Conservation (phyloP, 2,888 invertebrate genomes). For the Hydrotaea cyrtoneurina region DNA sequence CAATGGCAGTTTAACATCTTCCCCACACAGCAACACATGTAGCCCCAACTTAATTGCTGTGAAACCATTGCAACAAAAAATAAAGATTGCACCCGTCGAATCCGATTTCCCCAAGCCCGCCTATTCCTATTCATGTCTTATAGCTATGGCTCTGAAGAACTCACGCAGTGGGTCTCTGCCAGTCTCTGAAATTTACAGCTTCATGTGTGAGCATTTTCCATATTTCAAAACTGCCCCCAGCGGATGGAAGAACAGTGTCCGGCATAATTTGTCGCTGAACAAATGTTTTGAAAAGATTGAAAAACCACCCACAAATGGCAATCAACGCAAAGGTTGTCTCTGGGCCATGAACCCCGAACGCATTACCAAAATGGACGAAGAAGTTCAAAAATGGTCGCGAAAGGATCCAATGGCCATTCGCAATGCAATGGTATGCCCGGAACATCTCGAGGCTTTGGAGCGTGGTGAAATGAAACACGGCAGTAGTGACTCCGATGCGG, state of each 20-base stretch:
- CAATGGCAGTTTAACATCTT: conserved; percentile 56
- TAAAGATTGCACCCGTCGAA: conserved; percentile 73
- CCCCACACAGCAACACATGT: neutral
- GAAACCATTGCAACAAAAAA: conserved; percentile 75
- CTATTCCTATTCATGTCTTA: conserved; percentile 98
- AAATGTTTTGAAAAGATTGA: conserved; percentile 99
- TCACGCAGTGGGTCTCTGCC: conserved; percentile 96
- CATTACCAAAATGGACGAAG: conserved; percentile 98
- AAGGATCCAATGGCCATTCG: conserved; percentile 96
- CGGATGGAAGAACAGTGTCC: conserved; percentile 99
- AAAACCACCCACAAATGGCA: conserved; percentile 93
- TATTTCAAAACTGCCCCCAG: conserved; percentile 99
- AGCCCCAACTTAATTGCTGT: conserved; percentile 69
- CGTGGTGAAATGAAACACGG: conserved; percentile 94
- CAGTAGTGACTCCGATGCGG: conserved; percentile 84
- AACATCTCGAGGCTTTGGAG: conserved; percentile 90
- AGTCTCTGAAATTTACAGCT: conserved; percentile 98
- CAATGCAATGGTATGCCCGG: conserved; percentile 96
- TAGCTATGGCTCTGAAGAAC: conserved; percentile 98
- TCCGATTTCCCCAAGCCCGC: conserved; percentile 94
- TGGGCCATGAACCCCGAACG: conserved; percentile 99
- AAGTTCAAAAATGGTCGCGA: conserved; percentile 97
- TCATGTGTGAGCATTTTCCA: conserved; percentile 99
- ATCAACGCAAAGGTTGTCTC: conserved; percentile 92
- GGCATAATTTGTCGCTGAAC: conserved; percentile 97